Conservation (phyloP, 2,797 vertebrate genomes). For the Fringilla coelebs region DNA sequence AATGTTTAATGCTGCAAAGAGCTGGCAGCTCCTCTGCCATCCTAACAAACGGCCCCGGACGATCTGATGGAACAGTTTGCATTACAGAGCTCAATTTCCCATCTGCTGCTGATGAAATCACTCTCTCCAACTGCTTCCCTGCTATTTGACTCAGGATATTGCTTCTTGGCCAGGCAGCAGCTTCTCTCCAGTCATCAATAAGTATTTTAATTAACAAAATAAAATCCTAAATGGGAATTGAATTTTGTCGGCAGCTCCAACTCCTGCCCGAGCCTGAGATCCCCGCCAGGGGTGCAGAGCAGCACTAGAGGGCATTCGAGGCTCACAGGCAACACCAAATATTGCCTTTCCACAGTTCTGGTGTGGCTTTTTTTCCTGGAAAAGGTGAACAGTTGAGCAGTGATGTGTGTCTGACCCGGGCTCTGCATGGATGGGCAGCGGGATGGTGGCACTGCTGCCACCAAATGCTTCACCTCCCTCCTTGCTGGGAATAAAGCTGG, state of each 20-base stretch:
- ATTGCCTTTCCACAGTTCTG: background rate
- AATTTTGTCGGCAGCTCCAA: background rate
- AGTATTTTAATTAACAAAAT: conserved; percentile 51
- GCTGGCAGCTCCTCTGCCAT: conserved; percentile 3
- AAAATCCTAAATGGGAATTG: background rate
- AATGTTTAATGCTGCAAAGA: background rate
- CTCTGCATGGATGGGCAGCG: background rate
- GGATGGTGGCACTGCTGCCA: background rate
- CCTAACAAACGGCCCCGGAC: conserved; percentile 13
- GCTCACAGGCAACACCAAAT: background rate
- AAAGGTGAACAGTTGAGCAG: background rate
- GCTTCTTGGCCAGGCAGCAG: background rate
- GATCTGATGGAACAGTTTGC: conserved; percentile 22
- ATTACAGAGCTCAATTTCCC: conserved; percentile 4
- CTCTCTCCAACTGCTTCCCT: conserved; percentile 17
- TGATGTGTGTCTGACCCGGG: background rate
- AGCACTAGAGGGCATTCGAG: conserved; percentile 66
- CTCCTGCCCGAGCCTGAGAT: background rate
- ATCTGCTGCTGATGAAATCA: conserved; percentile 29
- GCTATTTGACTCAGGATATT: conserved; percentile 30
- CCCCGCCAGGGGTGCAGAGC: background rate
- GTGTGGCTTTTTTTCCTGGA: background rate
- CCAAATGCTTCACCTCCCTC: background rate
- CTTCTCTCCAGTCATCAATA: conserved; percentile 26
- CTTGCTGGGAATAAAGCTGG: background rate